These are phyloP conservation scores for Polyommatus icarus DNA, from an alignment of 2,888 invertebrate species.

Conservation along the genomic window DNA sequence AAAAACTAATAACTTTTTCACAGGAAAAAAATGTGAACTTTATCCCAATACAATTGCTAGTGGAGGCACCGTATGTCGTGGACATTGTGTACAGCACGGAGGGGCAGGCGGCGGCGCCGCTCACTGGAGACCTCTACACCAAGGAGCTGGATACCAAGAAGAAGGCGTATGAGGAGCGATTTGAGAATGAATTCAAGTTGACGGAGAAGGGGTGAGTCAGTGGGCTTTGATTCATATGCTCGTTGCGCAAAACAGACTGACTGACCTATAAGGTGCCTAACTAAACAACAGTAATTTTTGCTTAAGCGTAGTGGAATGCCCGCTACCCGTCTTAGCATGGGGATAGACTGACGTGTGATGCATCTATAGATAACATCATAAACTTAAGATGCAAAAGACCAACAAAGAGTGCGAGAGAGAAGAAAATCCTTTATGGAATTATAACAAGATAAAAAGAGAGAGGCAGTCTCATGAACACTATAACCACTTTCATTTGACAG, in stretches of 20 bases:
- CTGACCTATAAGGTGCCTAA: too few species aligned
- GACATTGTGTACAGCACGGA: constrained; percentile 92
- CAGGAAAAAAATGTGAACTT: constrained; percentile 83
- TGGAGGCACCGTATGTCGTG: constrained; percentile 88
- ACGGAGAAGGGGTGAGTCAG: constrained; percentile 83
- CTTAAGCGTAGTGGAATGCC: too few species aligned
- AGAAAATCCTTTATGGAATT: too few species aligned
- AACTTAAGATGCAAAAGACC: too few species aligned
- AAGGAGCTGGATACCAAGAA: constrained; percentile 82
- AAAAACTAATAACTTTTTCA: constrained; percentile 24
- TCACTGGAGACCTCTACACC: constrained; percentile 83
- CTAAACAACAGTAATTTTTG: too few species aligned
- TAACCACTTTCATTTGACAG: too few species aligned
- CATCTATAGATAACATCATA: neutral
- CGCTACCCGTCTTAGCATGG: neutral
- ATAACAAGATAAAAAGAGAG: too few species aligned
- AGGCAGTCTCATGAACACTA: too few species aligned
- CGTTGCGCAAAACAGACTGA: too few species aligned
- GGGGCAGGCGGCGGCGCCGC: constrained; percentile 77
- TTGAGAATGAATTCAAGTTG: constrained; percentile 90
- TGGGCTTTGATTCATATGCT: too few species aligned
- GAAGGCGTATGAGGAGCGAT: constrained; percentile 85
- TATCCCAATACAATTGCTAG: constrained; percentile 87
- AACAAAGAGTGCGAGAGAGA: too few species aligned
- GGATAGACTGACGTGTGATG: neutral